A percentile compares a stretch with the other conserved stretches of the same genome.
phyloP scores from a whole-genome alignment of 2,888 invertebrate genomes.

The Zaprionus lineosus region DNA sequence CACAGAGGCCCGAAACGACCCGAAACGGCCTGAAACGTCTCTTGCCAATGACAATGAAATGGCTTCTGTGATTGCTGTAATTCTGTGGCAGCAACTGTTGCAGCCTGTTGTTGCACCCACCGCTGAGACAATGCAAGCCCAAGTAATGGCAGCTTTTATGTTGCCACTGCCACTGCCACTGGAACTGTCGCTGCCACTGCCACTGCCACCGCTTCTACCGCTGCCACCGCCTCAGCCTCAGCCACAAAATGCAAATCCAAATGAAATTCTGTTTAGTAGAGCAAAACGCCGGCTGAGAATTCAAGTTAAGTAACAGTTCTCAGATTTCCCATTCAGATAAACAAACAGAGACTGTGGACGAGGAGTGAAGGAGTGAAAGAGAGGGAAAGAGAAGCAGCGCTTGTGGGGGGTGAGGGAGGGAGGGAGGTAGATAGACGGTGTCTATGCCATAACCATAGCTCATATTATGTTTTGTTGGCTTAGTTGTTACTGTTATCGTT shows the following conservation, averaged over 20 bases:
- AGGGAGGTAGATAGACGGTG: no score
- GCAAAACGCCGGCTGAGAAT: conserved; percentile 56
- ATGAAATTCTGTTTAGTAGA: conserved; percentile 71
- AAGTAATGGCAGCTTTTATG: not conserved
- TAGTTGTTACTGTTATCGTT: no score
- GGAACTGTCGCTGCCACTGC: no score
- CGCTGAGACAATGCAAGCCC: no score
- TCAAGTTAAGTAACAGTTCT: conserved; percentile 56
- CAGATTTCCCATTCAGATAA: conserved; percentile 63
- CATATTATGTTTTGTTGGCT: conserved; percentile 52
- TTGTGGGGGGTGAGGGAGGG: no score
- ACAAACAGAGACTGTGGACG: conserved; percentile 5
- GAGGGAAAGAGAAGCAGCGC: no score
- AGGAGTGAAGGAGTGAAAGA: no score
- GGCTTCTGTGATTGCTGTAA: conserved; percentile 64
- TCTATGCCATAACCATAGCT: conserved; percentile 60
- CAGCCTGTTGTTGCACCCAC: not conserved
- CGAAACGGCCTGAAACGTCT: not conserved
- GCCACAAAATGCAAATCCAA: conserved; percentile 49
- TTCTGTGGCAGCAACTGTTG: conserved; percentile 24
- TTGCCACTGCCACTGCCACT: conserved; percentile 11
- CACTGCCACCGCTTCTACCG: not conserved
- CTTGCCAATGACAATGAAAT: conserved; percentile 69
- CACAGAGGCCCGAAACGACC: no score
- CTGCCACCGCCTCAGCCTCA: not conserved